Base-by-base conservation (phyloP, 2,888 invertebrate genomes). In the Linnaemya vulpina region DNA sequence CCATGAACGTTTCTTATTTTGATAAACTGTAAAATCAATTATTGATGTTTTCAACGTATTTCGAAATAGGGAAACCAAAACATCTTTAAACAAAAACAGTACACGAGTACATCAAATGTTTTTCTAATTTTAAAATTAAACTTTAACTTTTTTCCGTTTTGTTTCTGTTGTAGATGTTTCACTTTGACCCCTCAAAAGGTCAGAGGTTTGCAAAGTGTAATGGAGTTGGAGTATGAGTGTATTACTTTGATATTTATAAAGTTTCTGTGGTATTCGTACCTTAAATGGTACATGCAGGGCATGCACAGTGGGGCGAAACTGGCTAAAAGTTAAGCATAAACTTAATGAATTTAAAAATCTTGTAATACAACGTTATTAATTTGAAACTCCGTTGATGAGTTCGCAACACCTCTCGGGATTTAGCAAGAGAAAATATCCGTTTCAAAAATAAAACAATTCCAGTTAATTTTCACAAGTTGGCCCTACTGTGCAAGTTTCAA, bases 181-280 rank as follows among this genome's bases (percentile, higher is more conserved):
- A 53, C 5, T n/a, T 43, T 71, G 17, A 55, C 58, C 46, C 58
- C 13, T 49, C 25, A 8, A 4, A n/a, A 9, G 58, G 71, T 71
- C 30, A 71, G 17, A 30, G 13, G 25, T 30, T 17, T 20, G 22
- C 22, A 40, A 25, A 60, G 15, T 30, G n/a, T 70, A 38, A 15
- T 68, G 51, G 9, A 51, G 53, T 53, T 53, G 22, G 10, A 55
- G n/a, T 38, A 25, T 40, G 10, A 20, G 40, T 13, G 38, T 35
- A 1, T 43, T 51, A 9, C 51, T 51, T 49, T 49, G 51, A 30
- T 65, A 30, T 38, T 70, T 53, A 38, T 22, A 35, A 22, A 38
- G 68, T 70, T 70, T 20, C 53, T 43, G 17, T 71, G 58, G 43
- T 17, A 71, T 9, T 25, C n/a, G 25, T 40, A 43, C 20, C 40